A percentile compares a stretch with the other conserved stretches of the same genome.
phyloP scores from a whole-genome alignment of 2,888 invertebrate species.

The Agonopterix alstromeriana region DNA sequence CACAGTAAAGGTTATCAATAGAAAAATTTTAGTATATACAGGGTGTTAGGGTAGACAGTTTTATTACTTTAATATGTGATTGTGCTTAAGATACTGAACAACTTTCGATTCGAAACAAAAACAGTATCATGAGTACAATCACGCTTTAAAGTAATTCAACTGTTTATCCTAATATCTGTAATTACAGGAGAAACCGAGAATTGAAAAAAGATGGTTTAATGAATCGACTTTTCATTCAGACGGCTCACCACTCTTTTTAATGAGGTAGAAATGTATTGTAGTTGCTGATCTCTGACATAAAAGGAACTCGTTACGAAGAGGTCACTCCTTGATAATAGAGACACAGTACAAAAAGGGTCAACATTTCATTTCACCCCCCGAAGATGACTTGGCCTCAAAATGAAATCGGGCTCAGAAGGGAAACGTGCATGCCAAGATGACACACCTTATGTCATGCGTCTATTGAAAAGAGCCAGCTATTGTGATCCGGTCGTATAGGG shows the following conservation, averaged over 20 bases:
- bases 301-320: slow-evolving; percentile 54
- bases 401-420: slow-evolving; percentile 29
- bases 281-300: slow-evolving; percentile 42
- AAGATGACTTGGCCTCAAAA: slow-evolving; percentile 39
- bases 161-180: too few species aligned
- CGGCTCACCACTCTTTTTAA: slow-evolving; percentile 15
- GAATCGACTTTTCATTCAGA: not conserved
- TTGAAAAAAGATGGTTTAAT: not conserved
- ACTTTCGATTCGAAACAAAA: too few species aligned
- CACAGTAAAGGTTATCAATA: too few species aligned
- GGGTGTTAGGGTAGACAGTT: too few species aligned
- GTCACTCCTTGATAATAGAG: slow-evolving; percentile 44
- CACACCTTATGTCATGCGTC: slow-evolving; percentile 30
- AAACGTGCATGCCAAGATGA: slow-evolving; percentile 34
- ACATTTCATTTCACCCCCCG: slow-evolving; percentile 42
- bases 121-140: too few species aligned
- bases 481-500: slow-evolving; percentile 13
- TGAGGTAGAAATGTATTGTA: slow-evolving; percentile 44
- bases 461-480: slow-evolving; percentile 27
- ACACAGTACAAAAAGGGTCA: slow-evolving; percentile 47
- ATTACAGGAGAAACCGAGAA: too few species aligned
- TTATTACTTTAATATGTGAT: too few species aligned
- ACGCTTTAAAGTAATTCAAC: too few species aligned
- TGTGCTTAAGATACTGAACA: too few species aligned
- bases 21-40: too few species aligned